Conservation (phyloP, 2,113 vertebrate genomes). For the Amphiprion ocellaris region DNA sequence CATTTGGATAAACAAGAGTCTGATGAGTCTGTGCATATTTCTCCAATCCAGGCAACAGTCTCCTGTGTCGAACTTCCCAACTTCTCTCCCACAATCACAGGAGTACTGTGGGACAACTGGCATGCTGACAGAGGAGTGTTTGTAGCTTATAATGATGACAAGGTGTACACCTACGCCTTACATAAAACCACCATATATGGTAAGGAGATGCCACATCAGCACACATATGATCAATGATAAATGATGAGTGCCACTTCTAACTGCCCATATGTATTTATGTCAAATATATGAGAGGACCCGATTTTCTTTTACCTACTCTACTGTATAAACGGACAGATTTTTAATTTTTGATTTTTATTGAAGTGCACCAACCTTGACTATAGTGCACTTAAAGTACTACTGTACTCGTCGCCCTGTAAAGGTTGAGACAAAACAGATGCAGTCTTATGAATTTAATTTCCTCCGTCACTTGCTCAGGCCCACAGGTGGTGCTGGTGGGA, state of each 20-base stretch:
- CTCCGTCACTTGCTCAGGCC: constrained; percentile 81
- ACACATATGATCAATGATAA: neutral
- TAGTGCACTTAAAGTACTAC: too few species aligned
- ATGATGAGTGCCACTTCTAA: neutral
- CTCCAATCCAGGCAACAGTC: constrained; percentile 85
- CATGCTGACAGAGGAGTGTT: constrained; percentile 92
- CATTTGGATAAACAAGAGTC: neutral
- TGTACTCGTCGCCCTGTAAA: too few species aligned
- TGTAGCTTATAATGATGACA: constrained; percentile 94
- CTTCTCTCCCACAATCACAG: constrained; percentile 94
- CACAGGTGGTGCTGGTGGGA: constrained; percentile 91
- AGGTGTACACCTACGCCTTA: constrained; percentile 93
- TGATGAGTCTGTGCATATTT: constrained; percentile 5
- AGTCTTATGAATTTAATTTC: neutral
- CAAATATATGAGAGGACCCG: too few species aligned
- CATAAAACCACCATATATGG: constrained; percentile 95
- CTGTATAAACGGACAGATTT: too few species aligned
- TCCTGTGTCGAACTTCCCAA: constrained; percentile 91
- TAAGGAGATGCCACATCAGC: constrained; percentile 67
- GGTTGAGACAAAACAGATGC: neutral
- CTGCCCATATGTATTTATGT: too few species aligned
- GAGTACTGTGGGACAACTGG: constrained; percentile 97
- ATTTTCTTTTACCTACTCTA: too few species aligned
- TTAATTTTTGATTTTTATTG: too few species aligned
- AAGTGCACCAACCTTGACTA: too few species aligned